Percentiles rank a stretch among this genome's conserved stretches.
Evolutionary conservation across 2,888 invertebrate species (phyloP).

Genomic region (Galerucella calmariensis): DNA sequence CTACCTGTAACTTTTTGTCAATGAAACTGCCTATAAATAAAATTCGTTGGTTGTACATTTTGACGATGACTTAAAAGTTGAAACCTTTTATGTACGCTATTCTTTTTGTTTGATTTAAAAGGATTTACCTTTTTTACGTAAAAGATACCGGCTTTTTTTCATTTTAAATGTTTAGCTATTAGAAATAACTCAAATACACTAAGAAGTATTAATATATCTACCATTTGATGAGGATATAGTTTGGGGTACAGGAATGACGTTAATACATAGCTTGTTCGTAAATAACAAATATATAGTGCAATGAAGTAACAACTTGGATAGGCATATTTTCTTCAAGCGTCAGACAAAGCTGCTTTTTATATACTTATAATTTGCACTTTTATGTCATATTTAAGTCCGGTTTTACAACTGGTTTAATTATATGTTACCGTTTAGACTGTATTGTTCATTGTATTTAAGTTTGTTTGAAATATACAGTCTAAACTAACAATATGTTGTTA

Average conservation of each 20-base stretch:
- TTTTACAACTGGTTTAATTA: slow-evolving; percentile 25
- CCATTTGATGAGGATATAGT: too few species aligned
- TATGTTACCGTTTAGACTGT: slow-evolving; percentile 25
- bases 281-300: neutral
- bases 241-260: too few species aligned
- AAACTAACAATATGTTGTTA: slow-evolving; percentile 20
- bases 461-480: slow-evolving; percentile 18
- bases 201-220: too few species aligned
- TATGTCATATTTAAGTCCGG: slow-evolving; percentile 15
- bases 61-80: slow-evolving; percentile 14
- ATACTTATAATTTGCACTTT: slow-evolving; percentile 23
- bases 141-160: neutral
- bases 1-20: slow-evolving; percentile 35
- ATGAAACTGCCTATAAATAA: slow-evolving; percentile 25
- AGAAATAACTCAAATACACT: too few species aligned
- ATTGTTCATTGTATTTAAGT: slow-evolving; percentile 21
- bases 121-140: neutral
- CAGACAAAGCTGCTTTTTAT: slow-evolving; percentile 22
- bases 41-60: slow-evolving; percentile 24
- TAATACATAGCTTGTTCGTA: too few species aligned
- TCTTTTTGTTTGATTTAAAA: slow-evolving; percentile 22
- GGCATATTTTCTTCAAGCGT: slow-evolving; percentile 8
- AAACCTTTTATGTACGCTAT: slow-evolving; percentile 19
- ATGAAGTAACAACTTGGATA: neutral
- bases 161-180: neutral